A percentile compares a stretch with the other conserved stretches of the same genome.
Evolutionary conservation across 2,797 vertebrate genomes (phyloP).

Genomic region (Florisuga fusca): DNA sequence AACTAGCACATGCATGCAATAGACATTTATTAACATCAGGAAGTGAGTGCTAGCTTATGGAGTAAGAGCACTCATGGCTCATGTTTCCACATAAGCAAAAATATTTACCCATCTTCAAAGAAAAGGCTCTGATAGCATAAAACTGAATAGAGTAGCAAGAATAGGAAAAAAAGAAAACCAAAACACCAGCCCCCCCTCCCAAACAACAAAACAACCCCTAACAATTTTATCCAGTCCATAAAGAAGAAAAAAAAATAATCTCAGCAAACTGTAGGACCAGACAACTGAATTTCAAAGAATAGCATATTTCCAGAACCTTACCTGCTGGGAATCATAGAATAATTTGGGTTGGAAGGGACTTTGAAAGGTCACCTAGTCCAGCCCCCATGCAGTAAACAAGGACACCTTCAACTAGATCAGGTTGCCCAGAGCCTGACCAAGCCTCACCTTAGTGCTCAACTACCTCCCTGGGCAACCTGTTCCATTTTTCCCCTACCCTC

Average conservation of each 20-base stretch:
- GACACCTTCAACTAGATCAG: no score
- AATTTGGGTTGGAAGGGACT: no score
- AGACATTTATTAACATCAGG: background rate
- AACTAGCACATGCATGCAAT: background rate
- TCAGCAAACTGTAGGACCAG: background rate
- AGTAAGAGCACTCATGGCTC: background rate
- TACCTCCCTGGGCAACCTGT: no score
- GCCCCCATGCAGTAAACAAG: no score
- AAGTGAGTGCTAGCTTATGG: background rate
- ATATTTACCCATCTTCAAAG: background rate
- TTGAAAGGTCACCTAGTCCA: no score
- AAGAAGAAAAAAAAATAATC: background rate
- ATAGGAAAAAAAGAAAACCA: background rate
- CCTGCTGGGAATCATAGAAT: background rate
- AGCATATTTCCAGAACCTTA: background rate
- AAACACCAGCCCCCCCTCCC: no score
- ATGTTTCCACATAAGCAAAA: background rate
- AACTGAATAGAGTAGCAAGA: background rate
- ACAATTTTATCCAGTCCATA: background rate
- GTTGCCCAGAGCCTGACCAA: no score
- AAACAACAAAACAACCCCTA: no score
- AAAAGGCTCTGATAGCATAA: background rate
- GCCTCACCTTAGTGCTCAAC: no score
- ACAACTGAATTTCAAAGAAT: background rate
- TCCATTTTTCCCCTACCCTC: no score